Evolutionary conservation across 2,113 vertebrate genomes (phyloP).

Genomic region (Phyllostomus hastatus): DNA sequence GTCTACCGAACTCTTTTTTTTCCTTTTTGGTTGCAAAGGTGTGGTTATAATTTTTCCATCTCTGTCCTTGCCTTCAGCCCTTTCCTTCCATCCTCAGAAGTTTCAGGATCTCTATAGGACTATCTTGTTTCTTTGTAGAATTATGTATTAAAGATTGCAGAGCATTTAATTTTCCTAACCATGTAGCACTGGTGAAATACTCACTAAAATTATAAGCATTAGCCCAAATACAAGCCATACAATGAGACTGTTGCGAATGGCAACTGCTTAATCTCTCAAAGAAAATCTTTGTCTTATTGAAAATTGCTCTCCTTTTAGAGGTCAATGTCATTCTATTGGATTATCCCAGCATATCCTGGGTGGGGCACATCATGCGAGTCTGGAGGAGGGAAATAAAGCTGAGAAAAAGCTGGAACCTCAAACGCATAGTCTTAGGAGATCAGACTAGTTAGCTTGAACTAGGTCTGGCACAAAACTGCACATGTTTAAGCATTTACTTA

Average conservation of each 20-base stretch:
- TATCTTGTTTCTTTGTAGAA: background rate
- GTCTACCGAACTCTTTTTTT: background rate
- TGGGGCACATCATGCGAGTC: background rate
- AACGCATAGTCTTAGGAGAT: background rate
- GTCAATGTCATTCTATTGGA: background rate
- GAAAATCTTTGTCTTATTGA: slow-evolving; percentile 36
- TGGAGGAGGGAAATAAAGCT: background rate
- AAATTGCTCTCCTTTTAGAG: slow-evolving; percentile 20
- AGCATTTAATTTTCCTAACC: slow-evolving; percentile 60
- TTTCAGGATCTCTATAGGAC: background rate
- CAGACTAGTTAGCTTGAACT: background rate
- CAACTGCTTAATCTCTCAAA: slow-evolving; percentile 31
- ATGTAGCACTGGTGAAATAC: slow-evolving; percentile 37
- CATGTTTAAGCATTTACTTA: background rate
- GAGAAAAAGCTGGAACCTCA: background rate
- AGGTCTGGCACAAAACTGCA: background rate
- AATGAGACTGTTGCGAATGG: slow-evolving; percentile 3
- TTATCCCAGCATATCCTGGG: background rate
- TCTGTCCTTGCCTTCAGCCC: background rate
- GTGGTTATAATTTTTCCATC: background rate
- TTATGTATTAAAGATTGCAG: slow-evolving; percentile 4
- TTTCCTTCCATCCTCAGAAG: slow-evolving; percentile 1
- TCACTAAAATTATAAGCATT: slow-evolving; percentile 56
- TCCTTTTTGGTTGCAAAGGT: background rate
- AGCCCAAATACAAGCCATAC: slow-evolving; percentile 45